These are phyloP conservation scores for Eolophus roseicapilla DNA, from an alignment of 2,113 vertebrate genomes.

Conservation along the genomic window DNA sequence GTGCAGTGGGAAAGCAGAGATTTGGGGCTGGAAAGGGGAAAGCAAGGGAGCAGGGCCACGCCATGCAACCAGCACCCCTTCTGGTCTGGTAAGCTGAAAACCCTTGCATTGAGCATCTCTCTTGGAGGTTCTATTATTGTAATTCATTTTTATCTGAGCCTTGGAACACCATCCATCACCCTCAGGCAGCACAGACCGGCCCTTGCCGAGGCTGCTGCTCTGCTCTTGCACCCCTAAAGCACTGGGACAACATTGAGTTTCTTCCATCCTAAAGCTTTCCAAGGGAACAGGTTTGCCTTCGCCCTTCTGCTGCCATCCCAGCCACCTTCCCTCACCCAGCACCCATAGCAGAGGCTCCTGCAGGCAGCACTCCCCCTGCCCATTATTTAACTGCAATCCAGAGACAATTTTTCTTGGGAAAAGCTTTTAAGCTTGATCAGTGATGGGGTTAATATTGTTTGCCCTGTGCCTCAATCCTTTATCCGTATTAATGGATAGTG, in stretches of 20 bases:
- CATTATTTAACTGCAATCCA: constrained; percentile 27
- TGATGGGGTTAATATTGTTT: constrained; percentile 66
- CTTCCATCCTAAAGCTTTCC: neutral
- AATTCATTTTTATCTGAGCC: neutral
- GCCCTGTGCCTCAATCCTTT: constrained; percentile 52
- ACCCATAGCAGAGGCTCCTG: neutral
- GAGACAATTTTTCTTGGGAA: constrained; percentile 37
- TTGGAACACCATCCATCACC: neutral
- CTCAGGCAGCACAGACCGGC: neutral
- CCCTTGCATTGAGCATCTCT: neutral
- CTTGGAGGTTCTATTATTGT: neutral
- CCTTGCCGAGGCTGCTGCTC: neutral
- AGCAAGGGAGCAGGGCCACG: rapidly evolving
- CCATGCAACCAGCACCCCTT: neutral
- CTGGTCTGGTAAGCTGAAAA: neutral
- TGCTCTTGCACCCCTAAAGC: neutral
- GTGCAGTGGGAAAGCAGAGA: too few relatives aligned
- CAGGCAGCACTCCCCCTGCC: neutral
- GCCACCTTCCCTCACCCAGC: neutral
- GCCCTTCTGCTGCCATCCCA: neutral
- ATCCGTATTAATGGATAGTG: constrained; percentile 47
- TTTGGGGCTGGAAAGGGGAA: neutral
- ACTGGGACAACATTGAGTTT: neutral
- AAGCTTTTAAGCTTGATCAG: constrained; percentile 65
- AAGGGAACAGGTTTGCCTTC: neutral